phyloP scores from a whole-genome alignment of 92 coral and sea anemone species.

The Epizoanthus illoricatus region DNA sequence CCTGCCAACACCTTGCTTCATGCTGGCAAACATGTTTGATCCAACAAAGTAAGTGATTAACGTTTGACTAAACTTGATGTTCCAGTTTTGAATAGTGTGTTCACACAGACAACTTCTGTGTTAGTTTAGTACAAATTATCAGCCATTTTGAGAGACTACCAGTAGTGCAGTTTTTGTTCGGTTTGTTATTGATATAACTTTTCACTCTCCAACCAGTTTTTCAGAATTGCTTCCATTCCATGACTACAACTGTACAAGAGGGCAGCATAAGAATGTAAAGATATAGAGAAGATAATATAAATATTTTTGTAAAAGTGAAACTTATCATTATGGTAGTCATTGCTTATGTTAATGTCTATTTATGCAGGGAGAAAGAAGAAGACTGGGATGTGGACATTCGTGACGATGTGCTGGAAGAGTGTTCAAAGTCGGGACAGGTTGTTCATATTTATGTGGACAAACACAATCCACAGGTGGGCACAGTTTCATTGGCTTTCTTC shows the following conservation, averaged over 20 bases:
- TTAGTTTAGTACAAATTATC: neutral
- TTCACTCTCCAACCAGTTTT: neutral
- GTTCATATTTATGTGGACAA: slow-evolving; percentile 94
- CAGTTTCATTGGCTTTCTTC: neutral
- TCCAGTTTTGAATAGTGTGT: neutral
- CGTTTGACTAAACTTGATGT: neutral
- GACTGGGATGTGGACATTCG: slow-evolving; percentile 96
- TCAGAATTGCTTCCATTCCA: neutral
- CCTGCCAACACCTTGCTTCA: slow-evolving; percentile 90
- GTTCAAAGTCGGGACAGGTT: slow-evolving; percentile 89
- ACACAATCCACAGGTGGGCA: slow-evolving; percentile 74
- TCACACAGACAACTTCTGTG: neutral
- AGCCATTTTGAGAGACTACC: neutral
- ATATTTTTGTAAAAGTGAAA: too few species aligned
- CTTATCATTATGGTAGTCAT: neutral
- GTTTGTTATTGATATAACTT: too few species aligned
- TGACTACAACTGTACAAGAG: too few species aligned
- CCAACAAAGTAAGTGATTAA: slow-evolving; percentile 85
- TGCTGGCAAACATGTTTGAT: slow-evolving; percentile 97
- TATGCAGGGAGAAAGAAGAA: slow-evolving; percentile 80
- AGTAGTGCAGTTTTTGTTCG: too few species aligned
- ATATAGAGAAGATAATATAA: neutral
- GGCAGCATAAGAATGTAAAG: too few species aligned
- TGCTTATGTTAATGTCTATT: neutral
- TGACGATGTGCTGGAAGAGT: slow-evolving; percentile 96